Conservation (phyloP, 1,140 invertebrate genomes). For the Sesamia nonagrioides region DNA sequence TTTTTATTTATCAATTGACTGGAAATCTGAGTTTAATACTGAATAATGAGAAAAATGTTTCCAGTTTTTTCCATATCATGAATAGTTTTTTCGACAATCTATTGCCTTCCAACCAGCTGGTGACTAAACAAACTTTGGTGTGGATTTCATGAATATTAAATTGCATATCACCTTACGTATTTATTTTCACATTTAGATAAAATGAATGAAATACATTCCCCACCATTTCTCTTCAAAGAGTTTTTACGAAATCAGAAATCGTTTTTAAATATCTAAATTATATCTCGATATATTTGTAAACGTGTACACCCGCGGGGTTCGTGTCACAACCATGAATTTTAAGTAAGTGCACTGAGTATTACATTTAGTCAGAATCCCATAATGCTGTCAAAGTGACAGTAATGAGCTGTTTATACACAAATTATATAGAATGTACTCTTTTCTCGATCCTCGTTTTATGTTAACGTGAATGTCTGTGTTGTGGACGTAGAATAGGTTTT, state of each 20-base stretch:
- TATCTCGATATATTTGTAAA: slow-evolving; percentile 25
- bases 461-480: neutral
- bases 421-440: slow-evolving; percentile 27
- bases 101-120: neutral
- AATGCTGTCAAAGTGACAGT: slow-evolving; percentile 46
- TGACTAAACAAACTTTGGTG: neutral
- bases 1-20: slow-evolving; percentile 21
- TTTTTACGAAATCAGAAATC: slow-evolving; percentile 25
- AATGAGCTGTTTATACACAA: slow-evolving; percentile 40
- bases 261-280: slow-evolving; percentile 43
- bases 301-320: slow-evolving; percentile 35
- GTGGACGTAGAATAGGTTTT: neutral
- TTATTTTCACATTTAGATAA: slow-evolving; percentile 28
- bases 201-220: neutral
- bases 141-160: slow-evolving; percentile 2
- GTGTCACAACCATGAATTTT: slow-evolving; percentile 48
- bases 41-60: neutral
- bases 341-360: slow-evolving; percentile 7
- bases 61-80: neutral
- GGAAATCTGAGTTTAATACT: slow-evolving; percentile 1
- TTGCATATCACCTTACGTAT: neutral
- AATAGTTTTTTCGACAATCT: neutral
- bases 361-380: slow-evolving; percentile 21
- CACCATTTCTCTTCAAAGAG: neutral
- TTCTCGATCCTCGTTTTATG: neutral